Conservation (phyloP, 2,888 invertebrate genomes). For the Caenorhabditis parvicauda region DNA sequence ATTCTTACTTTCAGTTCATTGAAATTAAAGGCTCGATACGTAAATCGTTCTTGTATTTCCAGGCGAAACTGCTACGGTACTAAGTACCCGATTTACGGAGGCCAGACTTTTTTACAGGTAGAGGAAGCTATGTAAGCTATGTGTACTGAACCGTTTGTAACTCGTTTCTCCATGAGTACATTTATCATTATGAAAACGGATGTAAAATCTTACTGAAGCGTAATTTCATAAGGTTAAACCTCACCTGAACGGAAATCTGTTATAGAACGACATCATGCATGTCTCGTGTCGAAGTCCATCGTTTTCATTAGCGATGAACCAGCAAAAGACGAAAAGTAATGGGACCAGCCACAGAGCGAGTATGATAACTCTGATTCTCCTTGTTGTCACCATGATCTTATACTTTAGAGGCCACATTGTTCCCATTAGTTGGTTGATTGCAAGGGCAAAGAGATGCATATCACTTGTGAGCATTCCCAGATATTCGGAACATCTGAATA, state of each 20-base stretch:
- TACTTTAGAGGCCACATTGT: slow-evolving; percentile 57
- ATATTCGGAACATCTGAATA: slow-evolving; percentile 45
- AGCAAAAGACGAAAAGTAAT: slow-evolving; percentile 41
- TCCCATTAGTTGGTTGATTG: slow-evolving; percentile 58
- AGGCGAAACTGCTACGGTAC: too few species aligned
- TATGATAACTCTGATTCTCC: slow-evolving; percentile 47
- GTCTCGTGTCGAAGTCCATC: slow-evolving; percentile 47
- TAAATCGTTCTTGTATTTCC: too few species aligned
- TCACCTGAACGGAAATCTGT: slow-evolving; percentile 49
- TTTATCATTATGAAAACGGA: too few species aligned
- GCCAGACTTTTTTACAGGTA: too few species aligned
- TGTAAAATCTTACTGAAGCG: too few species aligned
- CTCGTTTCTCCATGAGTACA: too few species aligned
- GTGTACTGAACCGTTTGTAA: too few species aligned
- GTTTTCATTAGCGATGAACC: slow-evolving; percentile 45
- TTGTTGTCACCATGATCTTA: slow-evolving; percentile 57
- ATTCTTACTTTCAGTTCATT: too few species aligned
- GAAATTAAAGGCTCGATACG: too few species aligned
- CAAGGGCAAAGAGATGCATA: slow-evolving; percentile 56
- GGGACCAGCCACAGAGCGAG: slow-evolving; percentile 52
- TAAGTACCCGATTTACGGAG: too few species aligned
- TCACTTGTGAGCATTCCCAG: slow-evolving; percentile 60
- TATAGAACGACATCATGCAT: slow-evolving; percentile 52
- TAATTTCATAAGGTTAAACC: slow-evolving; percentile 10
- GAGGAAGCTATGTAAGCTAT: too few species aligned